A percentile compares a stretch with the other conserved stretches of the same genome.
Evolutionary conservation across 2,797 vertebrate genomes (phyloP).

Genomic region (Lycodopsis pacificus): DNA sequence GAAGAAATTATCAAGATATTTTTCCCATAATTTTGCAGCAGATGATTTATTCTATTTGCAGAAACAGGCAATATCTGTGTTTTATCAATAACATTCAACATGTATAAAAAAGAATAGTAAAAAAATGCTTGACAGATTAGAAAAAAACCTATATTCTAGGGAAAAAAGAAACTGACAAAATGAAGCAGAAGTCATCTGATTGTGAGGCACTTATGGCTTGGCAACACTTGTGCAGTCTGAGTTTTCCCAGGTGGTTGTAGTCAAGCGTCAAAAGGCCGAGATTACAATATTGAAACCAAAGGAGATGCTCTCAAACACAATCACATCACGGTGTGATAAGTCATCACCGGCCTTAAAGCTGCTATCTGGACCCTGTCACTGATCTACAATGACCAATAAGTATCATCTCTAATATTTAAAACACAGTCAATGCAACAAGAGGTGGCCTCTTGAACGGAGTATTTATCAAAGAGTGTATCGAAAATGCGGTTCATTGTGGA

Average conservation of each 20-base stretch:
- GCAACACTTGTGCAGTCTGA: constrained; percentile 72
- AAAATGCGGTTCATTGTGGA: constrained; percentile 63
- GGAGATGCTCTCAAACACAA: constrained; percentile 69
- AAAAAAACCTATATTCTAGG: constrained; percentile 71
- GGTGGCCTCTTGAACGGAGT: constrained; percentile 25
- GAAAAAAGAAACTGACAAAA: constrained; percentile 70
- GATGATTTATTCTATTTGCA: constrained; percentile 85
- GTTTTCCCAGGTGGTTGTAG: constrained; percentile 79
- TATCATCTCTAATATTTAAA: constrained; percentile 47
- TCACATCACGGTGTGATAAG: constrained; percentile 62
- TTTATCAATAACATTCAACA: constrained; percentile 83
- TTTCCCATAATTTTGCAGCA: constrained; percentile 72
- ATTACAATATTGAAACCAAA: constrained; percentile 66
- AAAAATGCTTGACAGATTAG: constrained; percentile 57
- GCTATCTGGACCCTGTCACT: constrained; percentile 53
- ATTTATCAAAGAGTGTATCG: constrained; percentile 46
- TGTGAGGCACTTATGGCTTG: constrained; percentile 78
- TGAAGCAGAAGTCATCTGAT: constrained; percentile 56
- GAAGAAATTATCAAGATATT: constrained; percentile 75
- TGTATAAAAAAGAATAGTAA: constrained; percentile 77
- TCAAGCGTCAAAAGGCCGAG: constrained; percentile 74
- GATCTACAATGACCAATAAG: constrained; percentile 58
- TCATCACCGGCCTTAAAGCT: constrained; percentile 53
- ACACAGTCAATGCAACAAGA: constrained; percentile 33
- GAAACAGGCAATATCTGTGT: constrained; percentile 84